Conservation (phyloP, 2,888 invertebrate species). For the Apamea sordens region DNA sequence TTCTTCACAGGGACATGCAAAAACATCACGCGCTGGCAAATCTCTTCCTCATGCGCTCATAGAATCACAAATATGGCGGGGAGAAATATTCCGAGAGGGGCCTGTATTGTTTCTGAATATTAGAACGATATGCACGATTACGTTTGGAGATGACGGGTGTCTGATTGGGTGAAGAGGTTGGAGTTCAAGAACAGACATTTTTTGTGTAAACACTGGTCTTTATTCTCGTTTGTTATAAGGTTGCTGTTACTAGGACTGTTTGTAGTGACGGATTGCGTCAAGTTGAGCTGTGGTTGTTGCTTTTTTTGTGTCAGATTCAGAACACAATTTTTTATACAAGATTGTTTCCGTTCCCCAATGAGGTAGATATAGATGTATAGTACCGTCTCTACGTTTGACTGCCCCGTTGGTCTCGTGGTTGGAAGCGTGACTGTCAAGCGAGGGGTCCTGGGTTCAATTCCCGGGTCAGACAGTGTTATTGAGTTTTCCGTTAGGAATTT, state of each 20-base stretch:
- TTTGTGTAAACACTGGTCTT: neutral
- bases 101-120: slow-evolving; percentile 53
- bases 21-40: slow-evolving; percentile 77
- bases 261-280: neutral
- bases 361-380: neutral
- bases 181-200: neutral
- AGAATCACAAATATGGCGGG: slow-evolving; percentile 55
- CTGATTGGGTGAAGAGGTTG: neutral
- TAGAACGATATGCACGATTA: slow-evolving; percentile 28
- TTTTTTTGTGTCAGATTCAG: neutral
- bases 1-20: slow-evolving; percentile 81
- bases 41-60: slow-evolving; percentile 68
- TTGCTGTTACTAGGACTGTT: neutral
- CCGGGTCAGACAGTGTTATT: too few relatives aligned
- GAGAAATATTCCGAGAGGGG: slow-evolving; percentile 35
- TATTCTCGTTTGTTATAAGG: neutral
- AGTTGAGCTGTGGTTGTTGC: neutral
- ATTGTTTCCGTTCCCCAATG: neutral
- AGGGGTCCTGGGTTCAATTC: too few relatives aligned
- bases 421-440: too few relatives aligned
- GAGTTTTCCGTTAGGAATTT: too few relatives aligned
- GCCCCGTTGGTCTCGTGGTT: too few relatives aligned
- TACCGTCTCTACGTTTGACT: too few relatives aligned
- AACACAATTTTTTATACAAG: neutral
- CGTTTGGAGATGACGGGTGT: slow-evolving; percentile 12